Percentiles rank a stretch among this genome's conserved stretches.
phyloP scores from a whole-genome alignment of 2,797 vertebrate genomes.

The Erethizon dorsatum region DNA sequence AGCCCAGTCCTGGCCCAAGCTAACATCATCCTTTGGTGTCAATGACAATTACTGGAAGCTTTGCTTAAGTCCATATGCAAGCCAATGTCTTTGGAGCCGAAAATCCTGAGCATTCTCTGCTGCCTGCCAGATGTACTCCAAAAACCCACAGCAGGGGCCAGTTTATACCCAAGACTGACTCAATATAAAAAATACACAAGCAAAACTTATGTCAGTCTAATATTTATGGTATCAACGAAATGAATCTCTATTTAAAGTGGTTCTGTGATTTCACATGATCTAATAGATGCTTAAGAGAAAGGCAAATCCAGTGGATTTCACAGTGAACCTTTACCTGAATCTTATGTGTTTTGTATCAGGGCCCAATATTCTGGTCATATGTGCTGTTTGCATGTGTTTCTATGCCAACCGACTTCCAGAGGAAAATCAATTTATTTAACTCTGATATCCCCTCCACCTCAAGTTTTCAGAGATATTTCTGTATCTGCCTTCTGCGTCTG shows the following conservation, averaged over 20 bases:
- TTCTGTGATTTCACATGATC: not conserved
- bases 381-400: not conserved
- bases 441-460: not conserved
- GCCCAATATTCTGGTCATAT: not conserved
- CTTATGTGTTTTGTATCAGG: not conserved
- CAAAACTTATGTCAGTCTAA: not conserved
- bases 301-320: conserved; percentile 3
- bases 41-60: conserved; percentile 37
- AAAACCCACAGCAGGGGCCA: conserved; percentile 42
- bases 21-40: conserved; percentile 45
- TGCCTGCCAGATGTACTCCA: conserved; percentile 48
- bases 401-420: not conserved
- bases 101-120: conserved; percentile 42
- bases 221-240: not conserved
- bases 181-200: conserved; percentile 29
- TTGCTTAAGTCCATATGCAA: conserved; percentile 61
- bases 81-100: conserved; percentile 31
- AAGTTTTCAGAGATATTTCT: conserved; percentile 48
- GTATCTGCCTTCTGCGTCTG: not conserved
- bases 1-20: conserved; percentile 10
- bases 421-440: not conserved
- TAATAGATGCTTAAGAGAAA: not conserved
- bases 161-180: conserved; percentile 44
- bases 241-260: not conserved
- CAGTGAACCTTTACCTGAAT: not conserved